A percentile compares a stretch with the other conserved stretches of the same genome.
Evolutionary conservation across 2,797 vertebrate genomes (phyloP).

Genomic region (Hozukius guyotensis): DNA sequence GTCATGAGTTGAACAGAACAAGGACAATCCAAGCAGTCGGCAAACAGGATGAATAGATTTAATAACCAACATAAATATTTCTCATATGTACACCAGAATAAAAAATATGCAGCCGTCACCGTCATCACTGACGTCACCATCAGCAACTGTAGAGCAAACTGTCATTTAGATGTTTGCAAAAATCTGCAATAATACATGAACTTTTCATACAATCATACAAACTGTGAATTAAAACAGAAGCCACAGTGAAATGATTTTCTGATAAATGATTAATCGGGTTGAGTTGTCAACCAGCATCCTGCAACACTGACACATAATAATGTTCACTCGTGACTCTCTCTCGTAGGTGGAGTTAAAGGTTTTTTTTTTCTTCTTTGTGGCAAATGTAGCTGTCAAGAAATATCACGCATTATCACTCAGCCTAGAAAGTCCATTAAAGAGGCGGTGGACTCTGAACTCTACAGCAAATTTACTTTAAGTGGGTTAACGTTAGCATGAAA

Average conservation of each 20-base stretch:
- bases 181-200: slow-evolving; percentile 1
- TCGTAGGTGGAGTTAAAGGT: slow-evolving; percentile 7
- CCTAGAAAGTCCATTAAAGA: slow-evolving; percentile 31
- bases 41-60: slow-evolving; percentile 24
- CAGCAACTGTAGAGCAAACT: background rate
- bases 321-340: background rate
- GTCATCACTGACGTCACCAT: background rate
- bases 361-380: background rate
- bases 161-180: background rate
- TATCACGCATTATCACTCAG: slow-evolving; percentile 15
- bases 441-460: slow-evolving; percentile 13
- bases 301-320: background rate
- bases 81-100: background rate
- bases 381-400: slow-evolving; percentile 30
- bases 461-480: slow-evolving; percentile 46
- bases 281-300: slow-evolving; percentile 9
- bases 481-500: slow-evolving; percentile 49
- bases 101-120: background rate
- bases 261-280: slow-evolving; percentile 34
- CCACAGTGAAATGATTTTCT: slow-evolving; percentile 6
- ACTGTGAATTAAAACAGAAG: slow-evolving; percentile 13
- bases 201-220: slow-evolving; percentile 4
- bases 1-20: background rate
- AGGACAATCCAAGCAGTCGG: background rate
- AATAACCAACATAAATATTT: background rate